Evolutionary conservation across 2,888 invertebrate genomes (phyloP), one percentile per base, ranked within the genome.

Genomic region (Chironomus tentans): DNA sequence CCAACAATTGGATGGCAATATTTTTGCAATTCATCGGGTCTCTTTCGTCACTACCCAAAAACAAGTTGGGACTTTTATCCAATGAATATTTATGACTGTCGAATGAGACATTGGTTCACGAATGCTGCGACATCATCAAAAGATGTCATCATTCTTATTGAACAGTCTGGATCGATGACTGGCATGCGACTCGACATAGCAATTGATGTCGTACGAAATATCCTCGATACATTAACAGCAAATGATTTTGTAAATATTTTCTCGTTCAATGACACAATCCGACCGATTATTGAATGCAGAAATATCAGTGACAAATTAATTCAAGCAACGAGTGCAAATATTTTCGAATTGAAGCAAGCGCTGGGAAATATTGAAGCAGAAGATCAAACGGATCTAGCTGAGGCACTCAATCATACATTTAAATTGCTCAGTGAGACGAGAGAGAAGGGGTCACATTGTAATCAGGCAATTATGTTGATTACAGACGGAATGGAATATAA

Each of bases 101-200:
- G 77, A 46, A 76, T 72, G 65, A n/a, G 77, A 12, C n/a, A 72
- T 4, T 77, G 77, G 77, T 77, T 22, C 18, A 76, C 70, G n/a
- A 70, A 72, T 46, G 73, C 77, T 38, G 72, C 76, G 6, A 15
- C 69, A 24, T 75, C 70, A 21, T 21, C 77, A 28, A 77, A 72
- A 28, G 77, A 77, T 62, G 68, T 77, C 6, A 83, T 91, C 24
- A 89, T 91, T 76, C 82, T 91, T 78, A 84, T 91, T 56, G 91
- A 91, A 80, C 83, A 86, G 70, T 88, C 89, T 77, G 91, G 91
- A 12, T 89, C 89, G 13, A 90, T 91, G 90, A 88, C 87, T 0
- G 84, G 78, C 7, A 48, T 6, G n/a, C 10, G 69, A 65, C 28
- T 69, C 13, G 28, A 22, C 22, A 72, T 76, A 12, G 77, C 76